Base-by-base conservation (phyloP, 2,888 invertebrate genomes). In the Hyalella azteca region DNA sequence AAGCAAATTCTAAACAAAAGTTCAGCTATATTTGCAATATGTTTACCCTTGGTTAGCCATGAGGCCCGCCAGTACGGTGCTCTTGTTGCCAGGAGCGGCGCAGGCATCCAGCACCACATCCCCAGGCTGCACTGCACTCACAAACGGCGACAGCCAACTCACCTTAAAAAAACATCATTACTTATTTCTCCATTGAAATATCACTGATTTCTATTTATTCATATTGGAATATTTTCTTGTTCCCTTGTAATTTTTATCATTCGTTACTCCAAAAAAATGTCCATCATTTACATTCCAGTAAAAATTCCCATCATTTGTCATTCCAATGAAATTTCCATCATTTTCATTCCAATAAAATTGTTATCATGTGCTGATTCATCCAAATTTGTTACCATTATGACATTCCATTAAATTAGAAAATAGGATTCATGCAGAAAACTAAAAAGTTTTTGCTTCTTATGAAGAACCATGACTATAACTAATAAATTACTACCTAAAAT, bases 11-110 rank as follows among this genome's bases (percentile, higher is more conserved):
- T 15, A 45, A 45, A 45, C 45, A 45, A 7, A 15, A 45, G 45
- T n/a, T n/a, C 45, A 45, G 45, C 15, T 15, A 11, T 45, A 15
- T 45, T 45, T 7, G 19, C n/a, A 50, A 19, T 22, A 50, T 22
- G 15, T 77, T 78, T 50, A 83, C 84, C 84, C 82, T 7, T 41
- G 29, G 50, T 81, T 79, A 77, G 92, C 89, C 88, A 97, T 91
- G 22, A 93, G 89, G 15, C 95, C 93, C 15, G 97, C 96, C 3
- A 97, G 88, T 87, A 97, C 96, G 15, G 95, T 92, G 0, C 97
- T 94, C 89, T 97, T 97, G 93, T 95, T 97, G 50, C 99, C 99
- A 0, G 99, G 99, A 0, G 99, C 98, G 0, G 98, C 96, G 88
- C 99, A 99, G 91, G 96, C 94, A 88, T 99, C 99, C 81, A 99